These are phyloP conservation scores for Trogon melanurus DNA, from an alignment of 2,113 vertebrate genomes.

Conservation along the genomic window DNA sequence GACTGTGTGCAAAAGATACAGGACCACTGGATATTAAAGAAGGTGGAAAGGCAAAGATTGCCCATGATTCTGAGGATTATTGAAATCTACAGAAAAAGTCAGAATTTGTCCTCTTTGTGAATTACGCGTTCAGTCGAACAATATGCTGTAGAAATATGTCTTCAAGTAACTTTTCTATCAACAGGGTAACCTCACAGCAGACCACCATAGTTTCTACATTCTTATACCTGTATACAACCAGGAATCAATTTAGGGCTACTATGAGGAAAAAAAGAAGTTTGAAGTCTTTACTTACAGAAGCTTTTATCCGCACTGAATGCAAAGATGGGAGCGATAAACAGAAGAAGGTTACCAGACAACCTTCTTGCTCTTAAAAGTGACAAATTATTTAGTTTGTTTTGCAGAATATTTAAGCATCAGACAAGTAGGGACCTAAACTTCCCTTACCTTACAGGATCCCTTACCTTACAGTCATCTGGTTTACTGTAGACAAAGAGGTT, in stretches of 20 bases:
- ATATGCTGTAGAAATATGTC: neutral
- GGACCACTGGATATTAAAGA: neutral
- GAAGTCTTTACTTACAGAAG: neutral
- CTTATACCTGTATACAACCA: neutral
- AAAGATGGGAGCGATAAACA: neutral
- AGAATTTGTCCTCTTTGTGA: neutral
- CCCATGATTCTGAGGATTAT: neutral
- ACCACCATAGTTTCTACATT: neutral
- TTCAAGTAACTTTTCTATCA: neutral
- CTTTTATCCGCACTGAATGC: neutral
- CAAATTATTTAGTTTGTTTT: neutral
- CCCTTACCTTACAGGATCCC: neutral
- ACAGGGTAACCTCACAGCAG: neutral
- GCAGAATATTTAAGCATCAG: neutral
- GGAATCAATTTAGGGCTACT: neutral
- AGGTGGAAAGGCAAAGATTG: neutral
- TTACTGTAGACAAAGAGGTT: neutral
- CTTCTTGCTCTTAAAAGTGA: neutral
- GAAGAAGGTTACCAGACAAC: neutral
- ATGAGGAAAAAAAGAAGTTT: neutral
- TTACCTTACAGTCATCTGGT: no score
- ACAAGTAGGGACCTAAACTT: neutral
- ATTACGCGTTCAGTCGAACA: neutral
- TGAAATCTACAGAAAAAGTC: neutral
- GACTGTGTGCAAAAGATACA: neutral